These are phyloP conservation scores for Neelides folsomi DNA, from an alignment of 2,888 invertebrate species.

Conservation along the genomic window DNA sequence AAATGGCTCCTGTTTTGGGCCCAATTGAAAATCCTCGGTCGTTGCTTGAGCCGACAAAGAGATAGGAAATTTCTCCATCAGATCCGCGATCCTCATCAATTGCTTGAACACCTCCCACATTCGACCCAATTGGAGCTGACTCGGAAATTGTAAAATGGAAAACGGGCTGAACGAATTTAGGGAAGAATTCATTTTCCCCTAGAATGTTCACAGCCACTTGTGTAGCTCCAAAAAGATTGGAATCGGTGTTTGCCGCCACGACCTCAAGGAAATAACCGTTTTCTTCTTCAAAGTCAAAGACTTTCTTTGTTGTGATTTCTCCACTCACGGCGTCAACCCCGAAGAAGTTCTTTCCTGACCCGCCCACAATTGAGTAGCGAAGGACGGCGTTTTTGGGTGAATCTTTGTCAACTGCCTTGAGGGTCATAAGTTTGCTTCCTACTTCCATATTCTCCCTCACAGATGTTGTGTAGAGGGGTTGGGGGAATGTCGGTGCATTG, in stretches of 20 bases:
- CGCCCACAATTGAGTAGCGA: constrained; percentile 44
- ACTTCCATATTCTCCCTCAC: constrained; percentile 85
- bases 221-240: constrained; percentile 55
- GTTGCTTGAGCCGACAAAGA: constrained; percentile 58
- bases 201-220: constrained; percentile 57
- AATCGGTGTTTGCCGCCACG: constrained; percentile 69
- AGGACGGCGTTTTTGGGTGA: constrained; percentile 74
- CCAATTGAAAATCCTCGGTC: constrained; percentile 64
- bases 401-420: constrained; percentile 73
- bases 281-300: constrained; percentile 55
- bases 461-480: constrained; percentile 62
- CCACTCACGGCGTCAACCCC: constrained; percentile 76
- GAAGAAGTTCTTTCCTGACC: constrained; percentile 67
- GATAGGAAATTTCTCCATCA: constrained; percentile 64
- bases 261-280: constrained; percentile 60
- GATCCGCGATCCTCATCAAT: constrained; percentile 72
- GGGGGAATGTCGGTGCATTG: constrained; percentile 74
- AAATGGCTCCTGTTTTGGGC: constrained; percentile 61
- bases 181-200: constrained; percentile 91
- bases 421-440: constrained; percentile 79
- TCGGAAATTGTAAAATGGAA: constrained; percentile 85
- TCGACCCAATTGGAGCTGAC: constrained; percentile 75
- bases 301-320: constrained; percentile 70
- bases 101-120: constrained; percentile 82
- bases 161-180: constrained; percentile 77